These are phyloP conservation scores for Zeus faber DNA, from an alignment of 2,113 vertebrate species.

Conservation along the genomic window DNA sequence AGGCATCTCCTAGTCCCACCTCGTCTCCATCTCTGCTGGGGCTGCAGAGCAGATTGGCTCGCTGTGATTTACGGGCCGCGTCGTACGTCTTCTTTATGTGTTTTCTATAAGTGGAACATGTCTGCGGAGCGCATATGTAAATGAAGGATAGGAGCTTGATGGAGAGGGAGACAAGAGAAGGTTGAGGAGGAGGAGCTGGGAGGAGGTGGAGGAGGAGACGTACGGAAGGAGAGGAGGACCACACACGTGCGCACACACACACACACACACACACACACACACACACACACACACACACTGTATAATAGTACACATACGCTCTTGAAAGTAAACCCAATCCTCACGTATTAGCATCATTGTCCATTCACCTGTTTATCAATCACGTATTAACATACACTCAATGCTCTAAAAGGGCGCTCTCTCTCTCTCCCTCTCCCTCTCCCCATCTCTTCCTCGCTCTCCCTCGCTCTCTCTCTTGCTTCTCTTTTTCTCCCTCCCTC, in stretches of 20 bases:
- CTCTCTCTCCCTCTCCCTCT: slow-evolving; percentile 28
- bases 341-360: slow-evolving; percentile 22
- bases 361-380: too few species aligned
- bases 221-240: neutral
- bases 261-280: neutral
- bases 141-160: slow-evolving; percentile 49
- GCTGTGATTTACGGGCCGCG: slow-evolving; percentile 32
- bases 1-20: slow-evolving; percentile 7
- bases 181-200: slow-evolving; percentile 2
- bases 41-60: slow-evolving; percentile 32
- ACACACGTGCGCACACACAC: neutral
- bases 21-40: slow-evolving; percentile 23
- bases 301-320: neutral
- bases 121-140: slow-evolving; percentile 39
- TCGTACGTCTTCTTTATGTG: slow-evolving; percentile 50
- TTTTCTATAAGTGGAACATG: slow-evolving; percentile 33
- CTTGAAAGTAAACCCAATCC: too few species aligned
- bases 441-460: slow-evolving; percentile 18
- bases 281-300: neutral
- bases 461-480: neutral
- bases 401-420: too few species aligned
- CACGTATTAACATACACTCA: slow-evolving; percentile 31
- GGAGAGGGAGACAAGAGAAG: slow-evolving; percentile 11
- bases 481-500: slow-evolving; percentile 10
- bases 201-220: neutral